Evolutionary conservation across 2,888 invertebrate genomes (phyloP).

Genomic region (Yponomeuta sedellus): DNA sequence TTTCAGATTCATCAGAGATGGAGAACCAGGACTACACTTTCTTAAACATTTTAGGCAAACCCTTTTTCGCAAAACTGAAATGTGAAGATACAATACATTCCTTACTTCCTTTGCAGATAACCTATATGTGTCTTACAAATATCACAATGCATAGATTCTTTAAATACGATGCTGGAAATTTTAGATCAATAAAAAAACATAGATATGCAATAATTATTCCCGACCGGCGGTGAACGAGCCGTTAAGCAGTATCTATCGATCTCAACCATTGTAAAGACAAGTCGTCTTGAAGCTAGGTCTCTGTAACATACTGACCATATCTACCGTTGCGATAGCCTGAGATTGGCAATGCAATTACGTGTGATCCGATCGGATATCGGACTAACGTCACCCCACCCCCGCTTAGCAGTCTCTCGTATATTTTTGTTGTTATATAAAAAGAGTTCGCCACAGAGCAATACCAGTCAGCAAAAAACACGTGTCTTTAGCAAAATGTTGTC

Average conservation of each 20-base stretch:
- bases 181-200: too few relatives aligned
- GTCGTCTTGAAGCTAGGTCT: background rate
- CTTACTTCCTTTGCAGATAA: too few relatives aligned
- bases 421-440: slow-evolving; percentile 76
- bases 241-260: background rate
- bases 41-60: too few relatives aligned
- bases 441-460: slow-evolving; percentile 56
- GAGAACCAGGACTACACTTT: too few relatives aligned
- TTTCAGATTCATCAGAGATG: background rate
- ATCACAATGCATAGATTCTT: too few relatives aligned
- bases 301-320: slow-evolving; percentile 40
- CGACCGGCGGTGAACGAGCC: too few relatives aligned
- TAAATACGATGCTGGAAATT: too few relatives aligned
- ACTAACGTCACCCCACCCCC: slow-evolving; percentile 59
- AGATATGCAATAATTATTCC: too few relatives aligned
- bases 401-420: slow-evolving; percentile 33
- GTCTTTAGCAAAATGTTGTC: slow-evolving; percentile 70
- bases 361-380: slow-evolving; percentile 69
- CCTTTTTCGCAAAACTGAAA: too few relatives aligned
- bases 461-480: slow-evolving; percentile 61
- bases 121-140: too few relatives aligned
- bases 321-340: slow-evolving; percentile 58
- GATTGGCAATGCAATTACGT: slow-evolving; percentile 66
- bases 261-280: background rate
- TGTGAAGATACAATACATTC: too few relatives aligned